Evolutionary conservation across 2,797 vertebrate genomes (phyloP), one percentile per base, ranked within the genome.

Genomic region (Iguana delicatissima): DNA sequence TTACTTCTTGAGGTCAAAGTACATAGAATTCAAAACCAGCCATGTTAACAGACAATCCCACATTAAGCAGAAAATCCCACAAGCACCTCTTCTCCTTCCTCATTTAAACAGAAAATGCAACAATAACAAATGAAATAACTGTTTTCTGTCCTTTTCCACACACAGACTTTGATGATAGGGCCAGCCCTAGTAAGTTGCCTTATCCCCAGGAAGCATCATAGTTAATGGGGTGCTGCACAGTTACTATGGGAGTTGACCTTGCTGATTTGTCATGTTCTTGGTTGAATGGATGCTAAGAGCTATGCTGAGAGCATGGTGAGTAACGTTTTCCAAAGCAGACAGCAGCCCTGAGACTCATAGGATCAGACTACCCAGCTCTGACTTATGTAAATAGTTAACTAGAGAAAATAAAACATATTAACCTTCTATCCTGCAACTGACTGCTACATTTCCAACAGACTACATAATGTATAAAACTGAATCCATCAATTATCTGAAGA

Each of bases 401-500:
- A 90, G 79, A 81, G 13, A 55, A 64, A 86, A 12, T 55, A 72
- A 89, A 95, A 92, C 86, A 59, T 42, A 82, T 86, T 91, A 42
- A 64, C 35, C 72, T 94, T 59, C 16, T 4, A 24, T 92, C 90
- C 0, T 12, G 80, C 91, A 94, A 91, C 6, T 92, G 59, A 94
- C 92, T 20, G 2, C 0, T 94, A 1, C 18, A 26, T 90, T 95
- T 76, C 52, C 92, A 85, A 80, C 90, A 91, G 64, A 24, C n/a
- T 85, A 76, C 81, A 86, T 86, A 87, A 73, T 81, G 84, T 73
- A 87, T 86, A 91, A 85, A 89, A 13, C 1, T 86, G 64, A 64
- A 24, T 89, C 80, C 1, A 26, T 73, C 73, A 72, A 4, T 92
- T 93, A 88, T 92, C 77, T 84, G 87, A 91, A 85, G 1, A 86